Evolutionary conservation across 1,140 invertebrate species (phyloP), one percentile per base, ranked within the genome.

Genomic region (Eriosoma lanigerum): DNA sequence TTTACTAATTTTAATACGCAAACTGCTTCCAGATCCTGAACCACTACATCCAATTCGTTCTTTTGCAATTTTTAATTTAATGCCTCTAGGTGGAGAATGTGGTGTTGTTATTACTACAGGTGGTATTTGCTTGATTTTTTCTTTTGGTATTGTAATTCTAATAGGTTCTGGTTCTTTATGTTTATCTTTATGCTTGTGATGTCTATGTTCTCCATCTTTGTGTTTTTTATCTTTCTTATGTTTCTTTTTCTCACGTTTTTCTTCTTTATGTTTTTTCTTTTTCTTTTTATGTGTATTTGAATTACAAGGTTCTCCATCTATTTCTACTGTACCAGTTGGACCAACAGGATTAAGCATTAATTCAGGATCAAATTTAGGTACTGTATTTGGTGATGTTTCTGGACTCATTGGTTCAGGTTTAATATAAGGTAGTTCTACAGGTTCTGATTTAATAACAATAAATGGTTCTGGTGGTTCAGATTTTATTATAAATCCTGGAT

Each of bases 141-240:
- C 90, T 84, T 90, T 92, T 6, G 90, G 88, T 68, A 92, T 91
- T 32, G 90, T 92, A 17, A 92, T 90, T 83, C 90, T 91, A 10
- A 91, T 81, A 13, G 82, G 80, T 19, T 78, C 82, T 29, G 82
- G 66, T 70, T 82, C 81, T 32, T 73, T 81, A 83, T 83, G 46
- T 84, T 83, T 46, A 26, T 81, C 81, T 52, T 81, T 82, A 72
- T 60, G 81, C 56, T 82, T 80, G 32, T 75, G 68, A 66, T 82
- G 56, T 21, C 73, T 72, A 32, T 82, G 72, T 46, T 83, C 82
- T 2, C 81, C 82, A 19, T 83, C 73, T 66, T 83, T 84, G 9
- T 83, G 82, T 81, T 83, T 83, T 46, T 81, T 78, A 81, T 86
- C 85, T 50, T 85, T 82, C 81, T 84, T 84, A 64, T 85, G 82